Evolutionary conservation across 2,113 vertebrate genomes (phyloP).

Genomic region (Cyphomyrus discorhynchus): DNA sequence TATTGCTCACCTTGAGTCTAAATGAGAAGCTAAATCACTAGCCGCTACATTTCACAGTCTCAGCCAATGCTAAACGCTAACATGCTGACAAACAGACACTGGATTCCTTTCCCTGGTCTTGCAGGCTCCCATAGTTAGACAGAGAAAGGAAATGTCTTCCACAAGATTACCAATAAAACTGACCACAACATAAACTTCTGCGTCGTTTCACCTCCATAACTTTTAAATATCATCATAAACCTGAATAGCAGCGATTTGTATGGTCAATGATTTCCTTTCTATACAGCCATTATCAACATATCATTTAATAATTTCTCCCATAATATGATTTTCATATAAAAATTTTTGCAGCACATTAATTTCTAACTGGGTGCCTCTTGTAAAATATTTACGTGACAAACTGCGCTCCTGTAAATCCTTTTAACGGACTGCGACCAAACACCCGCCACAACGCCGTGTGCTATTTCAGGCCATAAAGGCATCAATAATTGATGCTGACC

Average conservation of each 20-base stretch:
- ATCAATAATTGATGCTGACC: background rate
- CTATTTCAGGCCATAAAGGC: background rate
- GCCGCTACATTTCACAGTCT: background rate
- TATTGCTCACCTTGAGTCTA: background rate
- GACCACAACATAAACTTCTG: background rate
- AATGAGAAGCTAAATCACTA: background rate
- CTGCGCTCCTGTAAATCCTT: background rate
- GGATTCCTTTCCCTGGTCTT: background rate
- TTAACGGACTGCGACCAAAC: background rate
- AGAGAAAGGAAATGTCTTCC: background rate
- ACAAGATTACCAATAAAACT: background rate
- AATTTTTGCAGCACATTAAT: background rate
- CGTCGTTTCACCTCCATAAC: background rate
- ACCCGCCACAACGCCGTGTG: background rate
- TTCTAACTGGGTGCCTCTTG: background rate
- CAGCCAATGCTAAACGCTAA: background rate
- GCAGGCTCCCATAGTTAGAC: background rate
- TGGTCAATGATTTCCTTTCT: background rate
- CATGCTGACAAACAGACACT: background rate
- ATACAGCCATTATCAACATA: background rate
- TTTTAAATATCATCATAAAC: background rate
- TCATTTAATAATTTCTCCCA: background rate
- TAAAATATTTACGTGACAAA: slow-evolving; percentile 2
- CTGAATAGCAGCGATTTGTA: background rate
- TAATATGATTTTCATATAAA: background rate